Evolutionary conservation across 2,888 invertebrate genomes (phyloP), one percentile per base, ranked within the genome.

Genomic region (Schizotus pectinicornis): DNA sequence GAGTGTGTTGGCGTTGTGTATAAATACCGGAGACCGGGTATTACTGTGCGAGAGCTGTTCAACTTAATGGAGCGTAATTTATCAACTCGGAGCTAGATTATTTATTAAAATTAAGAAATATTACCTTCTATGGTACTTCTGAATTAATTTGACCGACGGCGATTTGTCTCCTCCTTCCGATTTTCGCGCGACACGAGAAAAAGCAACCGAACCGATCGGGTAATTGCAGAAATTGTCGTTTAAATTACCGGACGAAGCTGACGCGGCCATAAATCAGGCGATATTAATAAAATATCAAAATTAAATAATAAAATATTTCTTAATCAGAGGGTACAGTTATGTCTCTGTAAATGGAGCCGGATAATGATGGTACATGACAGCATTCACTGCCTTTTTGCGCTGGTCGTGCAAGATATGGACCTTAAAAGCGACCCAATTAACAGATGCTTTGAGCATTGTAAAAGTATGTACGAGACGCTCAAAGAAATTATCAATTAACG

Each of bases 331-430:
- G 14, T 54, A 67, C 69, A 63, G 68, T 67, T 69, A 64, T 53
- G 66, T 62, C 65, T 66, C 69, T 69, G 55, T 67, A 69, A 68
- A 71, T 66, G 69, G 71, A 57, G 56, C 59, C 60, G 50, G 65
- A 64, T 71, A 71, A 71, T 69, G 71, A 71, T 68, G 63, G 53
- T 54, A 60, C 60, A 60, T 56, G 60, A 60, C 53, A 53, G 53
- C 53, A 56, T 56, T 60, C 60, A 48, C 36, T 56, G 56, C 56
- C 54, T 58, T 54, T 54, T 56, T 43, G 38, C 39, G 22, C 14
- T 34, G 35, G 48, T 43, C 7, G 35, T 35, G 37, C 52, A 47
- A 36, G 52, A 53, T 59, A 59, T 53, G 59, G 41, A 54, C 52
- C 56, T 38, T 54, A 50, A 57, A 61, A 50, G 45, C 55, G 48